phyloP scores from a whole-genome alignment of 2,888 invertebrate genomes.

The Acleris literana region DNA sequence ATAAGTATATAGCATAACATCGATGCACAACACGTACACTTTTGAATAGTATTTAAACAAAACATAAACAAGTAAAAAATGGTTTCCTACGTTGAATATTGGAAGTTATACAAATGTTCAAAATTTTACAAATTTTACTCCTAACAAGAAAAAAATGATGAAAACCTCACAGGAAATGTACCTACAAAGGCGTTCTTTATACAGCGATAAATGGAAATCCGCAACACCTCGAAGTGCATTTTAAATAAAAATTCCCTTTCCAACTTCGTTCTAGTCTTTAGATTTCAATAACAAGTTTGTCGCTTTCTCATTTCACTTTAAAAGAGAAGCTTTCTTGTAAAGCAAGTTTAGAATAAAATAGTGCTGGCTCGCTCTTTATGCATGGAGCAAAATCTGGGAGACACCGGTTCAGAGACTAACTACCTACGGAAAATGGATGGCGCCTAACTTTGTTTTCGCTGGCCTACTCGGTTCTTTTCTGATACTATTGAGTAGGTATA shows the following conservation, averaged over 20 bases:
- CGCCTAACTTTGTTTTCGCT: conserved; percentile 18
- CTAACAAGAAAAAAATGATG: too few species aligned
- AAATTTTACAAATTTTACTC: too few species aligned
- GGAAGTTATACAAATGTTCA: too few species aligned
- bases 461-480: conserved; percentile 2
- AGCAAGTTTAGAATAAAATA: conserved; percentile 46
- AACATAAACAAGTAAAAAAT: too few species aligned
- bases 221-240: background rate
- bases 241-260: background rate
- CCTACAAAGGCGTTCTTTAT: background rate
- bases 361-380: conserved; percentile 44
- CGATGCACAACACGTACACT: too few species aligned
- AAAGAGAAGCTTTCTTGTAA: conserved; percentile 50
- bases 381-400: conserved; percentile 47
- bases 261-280: conserved; percentile 16
- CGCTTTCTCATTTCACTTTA: conserved; percentile 45
- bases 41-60: too few species aligned
- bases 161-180: too few species aligned
- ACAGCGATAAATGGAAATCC: background rate
- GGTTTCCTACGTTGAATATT: too few species aligned
- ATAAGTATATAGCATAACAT: too few species aligned
- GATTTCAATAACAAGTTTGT: conserved; percentile 41
- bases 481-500: too few species aligned
- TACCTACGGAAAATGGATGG: conserved; percentile 48
- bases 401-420: conserved; percentile 46